phyloP scores from a whole-genome alignment of 1,140 invertebrate genomes.

The Neodiprion fabricii region DNA sequence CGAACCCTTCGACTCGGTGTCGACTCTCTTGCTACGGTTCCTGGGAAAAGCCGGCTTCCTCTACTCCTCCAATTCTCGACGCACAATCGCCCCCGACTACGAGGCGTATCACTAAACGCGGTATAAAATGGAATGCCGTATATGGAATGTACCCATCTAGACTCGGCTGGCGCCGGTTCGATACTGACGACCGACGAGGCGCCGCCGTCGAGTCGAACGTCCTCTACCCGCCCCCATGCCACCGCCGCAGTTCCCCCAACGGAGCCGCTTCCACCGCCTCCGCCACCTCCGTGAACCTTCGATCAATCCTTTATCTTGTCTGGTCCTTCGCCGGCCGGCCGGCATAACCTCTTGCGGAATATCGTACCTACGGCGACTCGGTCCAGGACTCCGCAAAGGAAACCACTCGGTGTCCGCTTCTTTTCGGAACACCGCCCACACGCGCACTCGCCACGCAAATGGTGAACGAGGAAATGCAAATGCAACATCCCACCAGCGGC shows the following conservation, averaged over 20 bases:
- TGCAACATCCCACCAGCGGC: no score
- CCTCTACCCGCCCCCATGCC: slow-evolving; percentile 34
- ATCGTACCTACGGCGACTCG: slow-evolving; percentile 23
- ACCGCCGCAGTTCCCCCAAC: slow-evolving; percentile 28
- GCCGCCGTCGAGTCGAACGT: slow-evolving; percentile 18
- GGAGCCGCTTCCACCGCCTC: slow-evolving; percentile 3
- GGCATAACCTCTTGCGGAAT: slow-evolving; percentile 11
- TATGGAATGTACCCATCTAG: slow-evolving; percentile 38
- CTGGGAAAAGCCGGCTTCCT: not conserved
- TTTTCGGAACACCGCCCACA: no score
- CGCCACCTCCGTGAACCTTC: slow-evolving; percentile 13
- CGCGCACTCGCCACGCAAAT: no score
- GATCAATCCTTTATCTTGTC: slow-evolving; percentile 41
- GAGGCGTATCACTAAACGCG: not conserved
- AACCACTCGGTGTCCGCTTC: no score
- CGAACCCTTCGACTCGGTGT: not conserved
- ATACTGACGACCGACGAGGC: slow-evolving; percentile 52
- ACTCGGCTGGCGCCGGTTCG: slow-evolving; percentile 57
- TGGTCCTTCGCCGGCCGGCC: slow-evolving; percentile 9
- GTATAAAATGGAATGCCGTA: slow-evolving; percentile 25
- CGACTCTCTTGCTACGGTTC: not conserved
- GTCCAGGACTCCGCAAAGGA: no score
- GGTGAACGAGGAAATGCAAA: no score
- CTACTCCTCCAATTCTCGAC: not conserved
- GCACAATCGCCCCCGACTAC: no score